Base-by-base conservation (phyloP, 2,888 invertebrate species). In the Drosophila pegasa region DNA sequence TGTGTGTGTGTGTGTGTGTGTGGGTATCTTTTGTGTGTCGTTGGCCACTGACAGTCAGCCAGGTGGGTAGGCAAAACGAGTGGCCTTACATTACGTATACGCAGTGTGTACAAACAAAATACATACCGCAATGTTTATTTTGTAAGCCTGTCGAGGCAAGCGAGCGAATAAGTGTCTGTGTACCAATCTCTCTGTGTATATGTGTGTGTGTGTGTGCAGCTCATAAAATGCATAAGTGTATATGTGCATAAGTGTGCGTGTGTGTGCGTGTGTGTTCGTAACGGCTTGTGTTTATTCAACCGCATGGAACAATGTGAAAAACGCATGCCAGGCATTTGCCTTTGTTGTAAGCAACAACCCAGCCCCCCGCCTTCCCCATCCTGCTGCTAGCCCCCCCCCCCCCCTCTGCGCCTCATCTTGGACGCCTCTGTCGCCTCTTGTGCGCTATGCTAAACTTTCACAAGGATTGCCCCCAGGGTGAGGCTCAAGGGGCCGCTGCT, bases 61-160 rank as follows among this genome's bases (percentile, higher is more conserved):
- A 76, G 83, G 78, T 86, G 75, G 87, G 81, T 63, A 51, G 63
- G 50, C 50, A 60, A 76, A 59, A 74, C 68, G 80, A 75, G 72
- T 78, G 74, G 79, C 81, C 82, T 68, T 59, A 75, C 80, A 80
- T 76, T 86, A 85, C 81, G 85, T 82, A 81, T 82, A 85, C 82
- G 82, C 82, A 82, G 71, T 75, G 83, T 87, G 81, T 75, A 65
- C 75, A 81, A 84, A 80, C 87, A 87, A 84, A 87, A 81, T 80
- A 78, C 85, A 82, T 64, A 78, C 85, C 85, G 87, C 82, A 87
- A 85, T 87, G 85, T 85, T 85, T 87, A 75, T 85, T 85, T 80
- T 83, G 78, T 75, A 78, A 84, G 77, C 81, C 75, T 80, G 78
- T 68, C 77, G 81, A 81, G 79, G 81, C 79, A 82, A 82, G 77